Conservation (phyloP, 2,797 vertebrate species). For the Hoplostethus atlanticus region DNA sequence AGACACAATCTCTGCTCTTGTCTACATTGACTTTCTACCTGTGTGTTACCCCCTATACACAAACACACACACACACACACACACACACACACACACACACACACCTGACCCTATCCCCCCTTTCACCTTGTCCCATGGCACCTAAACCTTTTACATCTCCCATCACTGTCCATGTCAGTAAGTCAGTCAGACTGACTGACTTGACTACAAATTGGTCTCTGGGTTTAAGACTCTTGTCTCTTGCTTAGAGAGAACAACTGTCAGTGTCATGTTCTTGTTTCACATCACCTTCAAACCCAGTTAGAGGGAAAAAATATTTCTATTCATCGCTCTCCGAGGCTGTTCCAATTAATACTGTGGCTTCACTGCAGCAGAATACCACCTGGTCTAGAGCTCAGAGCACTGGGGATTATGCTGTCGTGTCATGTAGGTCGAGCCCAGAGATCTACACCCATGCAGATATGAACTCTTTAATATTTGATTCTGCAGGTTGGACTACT, state of each 20-base stretch:
- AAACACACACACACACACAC: too few species aligned
- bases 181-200: constrained; percentile 56
- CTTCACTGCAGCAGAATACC: constrained; percentile 27
- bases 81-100: too few species aligned
- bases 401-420: constrained; percentile 58
- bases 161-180: constrained; percentile 30
- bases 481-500: constrained; percentile 64
- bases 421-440: constrained; percentile 54
- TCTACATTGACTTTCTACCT: too few species aligned
- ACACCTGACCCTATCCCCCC: too few species aligned
- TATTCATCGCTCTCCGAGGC: constrained; percentile 56
- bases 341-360: constrained; percentile 52
- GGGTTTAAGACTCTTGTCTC: constrained; percentile 63
- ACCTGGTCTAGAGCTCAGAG: constrained; percentile 13
- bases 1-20: too few species aligned
- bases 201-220: constrained; percentile 70
- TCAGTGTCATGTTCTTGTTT: constrained; percentile 68
- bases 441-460: constrained; percentile 62
- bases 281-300: constrained; percentile 73
- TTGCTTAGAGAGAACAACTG: constrained; percentile 60
- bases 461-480: constrained; percentile 78
- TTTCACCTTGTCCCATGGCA: too few species aligned
- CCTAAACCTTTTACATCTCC: constrained; percentile 14
- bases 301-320: constrained; percentile 62
- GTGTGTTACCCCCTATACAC: too few species aligned